These are phyloP conservation scores for Phaedon cochleariae DNA, from an alignment of 2,888 invertebrate species.

Conservation along the genomic window DNA sequence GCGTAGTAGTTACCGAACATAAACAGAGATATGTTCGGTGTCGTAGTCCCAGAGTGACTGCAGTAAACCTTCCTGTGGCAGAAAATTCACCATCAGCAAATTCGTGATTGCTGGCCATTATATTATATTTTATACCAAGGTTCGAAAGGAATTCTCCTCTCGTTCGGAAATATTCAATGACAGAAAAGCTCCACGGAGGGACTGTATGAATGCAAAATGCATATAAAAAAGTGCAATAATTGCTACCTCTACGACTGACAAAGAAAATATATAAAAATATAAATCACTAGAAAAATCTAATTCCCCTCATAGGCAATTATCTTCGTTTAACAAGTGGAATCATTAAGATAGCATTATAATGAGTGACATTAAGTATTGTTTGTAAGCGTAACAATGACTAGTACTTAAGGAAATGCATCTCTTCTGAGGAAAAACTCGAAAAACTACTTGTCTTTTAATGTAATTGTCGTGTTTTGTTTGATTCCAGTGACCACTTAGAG, in stretches of 20 bases:
- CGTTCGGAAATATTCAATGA: no score
- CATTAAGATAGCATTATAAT: conserved; percentile 50
- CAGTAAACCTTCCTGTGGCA: no score
- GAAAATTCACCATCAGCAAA: no score
- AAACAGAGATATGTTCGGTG: no score
- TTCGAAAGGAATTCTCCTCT: no score
- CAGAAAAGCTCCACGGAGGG: no score
- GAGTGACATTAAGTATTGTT: conserved; percentile 48
- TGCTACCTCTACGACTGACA: not conserved
- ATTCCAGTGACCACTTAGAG: conserved; percentile 40
- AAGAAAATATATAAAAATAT: conserved; percentile 31
- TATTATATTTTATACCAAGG: no score
- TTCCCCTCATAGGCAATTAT: conserved; percentile 37
- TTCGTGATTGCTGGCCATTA: no score
- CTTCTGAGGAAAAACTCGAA: conserved; percentile 50
- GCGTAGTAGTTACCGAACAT: no score
- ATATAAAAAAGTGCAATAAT: conserved; percentile 30
- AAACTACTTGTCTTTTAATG: conserved; percentile 56
- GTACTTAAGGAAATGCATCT: conserved; percentile 51
- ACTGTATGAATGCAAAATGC: conserved; percentile 26
- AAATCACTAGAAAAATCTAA: conserved; percentile 39
- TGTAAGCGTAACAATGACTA: conserved; percentile 45
- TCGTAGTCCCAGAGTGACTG: no score
- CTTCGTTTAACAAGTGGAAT: conserved; percentile 33
- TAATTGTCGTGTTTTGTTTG: conserved; percentile 53